Evolutionary conservation across 1,140 invertebrate genomes (phyloP), one percentile per base, ranked within the genome.

Genomic region (Bombus superbus): DNA sequence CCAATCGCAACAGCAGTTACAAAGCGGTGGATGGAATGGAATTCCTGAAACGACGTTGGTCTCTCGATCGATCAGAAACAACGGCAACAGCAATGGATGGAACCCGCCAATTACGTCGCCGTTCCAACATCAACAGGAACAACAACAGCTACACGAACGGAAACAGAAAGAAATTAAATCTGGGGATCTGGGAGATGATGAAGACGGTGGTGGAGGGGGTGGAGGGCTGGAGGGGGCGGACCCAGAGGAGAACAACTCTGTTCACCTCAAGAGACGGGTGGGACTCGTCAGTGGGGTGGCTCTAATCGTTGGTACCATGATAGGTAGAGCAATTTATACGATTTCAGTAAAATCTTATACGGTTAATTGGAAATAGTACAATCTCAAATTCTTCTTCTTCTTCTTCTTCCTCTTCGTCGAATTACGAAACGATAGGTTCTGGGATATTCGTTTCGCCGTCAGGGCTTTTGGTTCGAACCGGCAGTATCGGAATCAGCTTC

Each of bases 381-480:
- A 35, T 35, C 35, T 77, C 18, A 77, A 77, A n/a, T 59, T 62
- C 25, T 72, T 72, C 38, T 72, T 72, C 11, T 72, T 72, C 38
- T 40, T 77, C 6, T 77, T 62, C 11, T 76, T 44, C 22, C 38
- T 75, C n/a, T 32, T 57, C 53, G 57, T 62, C 15, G 15, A 35
- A 40, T 53, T 18, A 22, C 13, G 42, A 44, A 79, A 66, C 38
- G n/a, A 59, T 28, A 85, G 98, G 98, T 92, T 99, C 98, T 95
- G 99, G 99, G 96, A 99, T 99, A 96, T 99, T 99, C 96, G 98
- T 99, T 94, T 99, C 98, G 94, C 98, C 99, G 92, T 98, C 98
- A 95, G 98, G 98, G 94, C 97, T 99, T 93, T 96, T 99, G 92
- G 96, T 97, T 94, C 96, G 98, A 94, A 98, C 98, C 81, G 98